Percentiles rank a stretch among this genome's conserved stretches.
These are phyloP conservation scores for Reinhardtius hippoglossoides DNA, from an alignment of 2,113 vertebrate genomes.

Conservation along the genomic window DNA sequence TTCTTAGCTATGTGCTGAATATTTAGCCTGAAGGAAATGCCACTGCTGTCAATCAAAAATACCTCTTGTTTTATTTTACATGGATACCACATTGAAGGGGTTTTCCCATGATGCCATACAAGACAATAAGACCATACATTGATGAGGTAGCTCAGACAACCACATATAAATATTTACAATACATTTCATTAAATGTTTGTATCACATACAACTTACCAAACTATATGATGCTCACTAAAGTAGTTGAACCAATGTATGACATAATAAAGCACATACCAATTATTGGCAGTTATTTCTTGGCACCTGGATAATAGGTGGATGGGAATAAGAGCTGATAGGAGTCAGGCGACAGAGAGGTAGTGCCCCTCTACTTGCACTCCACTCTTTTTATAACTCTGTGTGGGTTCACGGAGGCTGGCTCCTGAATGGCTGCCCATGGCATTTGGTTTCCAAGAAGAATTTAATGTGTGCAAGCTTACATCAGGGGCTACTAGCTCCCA, in stretches of 20 bases:
- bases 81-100: not conserved
- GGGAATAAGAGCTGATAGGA: not conserved
- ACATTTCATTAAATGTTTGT: not conserved
- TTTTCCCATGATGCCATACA: constrained; percentile 2
- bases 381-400: constrained; percentile 70
- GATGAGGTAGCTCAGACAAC: not conserved
- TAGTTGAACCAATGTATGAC: not conserved
- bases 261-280: not conserved
- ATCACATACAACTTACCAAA: not conserved
- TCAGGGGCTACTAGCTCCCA: constrained; percentile 49
- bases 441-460: constrained; percentile 66
- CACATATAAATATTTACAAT: not conserved
- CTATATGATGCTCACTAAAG: not conserved
- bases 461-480: constrained; percentile 62
- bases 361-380: constrained; percentile 50
- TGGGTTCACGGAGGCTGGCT: too few species aligned
- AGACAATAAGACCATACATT: not conserved
- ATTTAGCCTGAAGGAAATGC: not conserved
- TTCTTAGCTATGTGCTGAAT: constrained; percentile 14
- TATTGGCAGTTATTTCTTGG: not conserved
- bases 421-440: constrained; percentile 45
- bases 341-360: constrained; percentile 25
- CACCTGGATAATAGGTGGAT: constrained; percentile 4
- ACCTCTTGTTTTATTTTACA: not conserved
- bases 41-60: not conserved